Evolutionary conservation across 1,140 invertebrate genomes (phyloP).

Genomic region (Leptinotarsa texana): DNA sequence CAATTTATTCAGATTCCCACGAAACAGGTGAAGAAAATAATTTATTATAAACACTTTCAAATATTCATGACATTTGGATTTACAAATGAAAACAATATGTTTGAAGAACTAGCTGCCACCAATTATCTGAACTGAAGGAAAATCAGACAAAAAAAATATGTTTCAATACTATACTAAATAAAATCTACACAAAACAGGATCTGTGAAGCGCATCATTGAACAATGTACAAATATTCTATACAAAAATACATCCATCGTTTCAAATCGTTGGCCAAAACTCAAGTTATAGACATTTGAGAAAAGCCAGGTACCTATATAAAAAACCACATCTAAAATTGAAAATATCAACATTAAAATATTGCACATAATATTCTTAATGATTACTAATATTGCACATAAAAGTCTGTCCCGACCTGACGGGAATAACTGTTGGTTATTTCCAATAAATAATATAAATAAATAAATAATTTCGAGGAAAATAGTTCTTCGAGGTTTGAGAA

Average conservation of each 20-base stretch:
- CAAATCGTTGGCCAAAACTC: neutral
- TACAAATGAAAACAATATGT: too few relatives aligned
- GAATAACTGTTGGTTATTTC: constrained; percentile 10
- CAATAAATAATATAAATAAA: constrained; percentile 22
- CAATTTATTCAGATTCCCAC: too few relatives aligned
- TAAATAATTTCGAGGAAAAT: constrained; percentile 1
- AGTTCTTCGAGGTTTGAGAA: neutral
- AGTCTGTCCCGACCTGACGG: constrained; percentile 18
- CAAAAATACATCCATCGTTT: neutral
- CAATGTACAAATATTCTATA: constrained; percentile 3
- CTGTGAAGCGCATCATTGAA: constrained; percentile 11
- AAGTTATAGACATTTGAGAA: neutral
- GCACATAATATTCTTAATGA: constrained; percentile 17
- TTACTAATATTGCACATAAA: constrained; percentile 21
- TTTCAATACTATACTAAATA: neutral
- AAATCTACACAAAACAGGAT: constrained; percentile 5
- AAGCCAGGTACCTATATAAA: too few relatives aligned
- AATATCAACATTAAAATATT: constrained; percentile 23
- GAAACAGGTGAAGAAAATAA: too few relatives aligned
- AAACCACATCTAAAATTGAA: neutral
- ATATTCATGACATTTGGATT: too few relatives aligned
- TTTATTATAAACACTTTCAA: too few relatives aligned
- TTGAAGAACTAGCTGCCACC: too few relatives aligned
- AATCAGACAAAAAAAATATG: too few relatives aligned
- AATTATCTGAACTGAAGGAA: too few relatives aligned